Conservation (phyloP, 2,797 vertebrate species). For the Periparus ater region DNA sequence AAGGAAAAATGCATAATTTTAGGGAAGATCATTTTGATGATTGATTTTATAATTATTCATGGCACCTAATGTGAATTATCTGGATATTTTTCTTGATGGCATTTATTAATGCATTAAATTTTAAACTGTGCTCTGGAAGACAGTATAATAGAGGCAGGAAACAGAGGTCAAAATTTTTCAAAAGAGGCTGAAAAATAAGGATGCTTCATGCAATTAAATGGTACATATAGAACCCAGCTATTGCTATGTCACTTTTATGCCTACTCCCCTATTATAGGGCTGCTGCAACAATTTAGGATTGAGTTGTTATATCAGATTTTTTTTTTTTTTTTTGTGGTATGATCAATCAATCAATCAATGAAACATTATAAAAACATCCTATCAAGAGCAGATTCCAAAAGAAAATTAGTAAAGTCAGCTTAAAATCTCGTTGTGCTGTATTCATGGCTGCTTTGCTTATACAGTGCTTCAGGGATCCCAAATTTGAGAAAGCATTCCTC, state of each 20-base stretch:
- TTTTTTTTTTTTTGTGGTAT: background rate
- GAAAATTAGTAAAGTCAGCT: background rate
- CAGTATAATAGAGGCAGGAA: conserved; percentile 4
- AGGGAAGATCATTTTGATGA: conserved; percentile 51
- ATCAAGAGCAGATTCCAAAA: background rate
- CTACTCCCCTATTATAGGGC: background rate
- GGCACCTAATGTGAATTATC: conserved; percentile 50
- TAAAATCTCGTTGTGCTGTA: background rate
- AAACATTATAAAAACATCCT: background rate
- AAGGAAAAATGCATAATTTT: conserved; percentile 58
- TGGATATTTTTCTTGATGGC: conserved; percentile 58
- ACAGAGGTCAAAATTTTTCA: conserved; percentile 9
- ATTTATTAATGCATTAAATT: conserved; percentile 72
- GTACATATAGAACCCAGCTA: background rate
- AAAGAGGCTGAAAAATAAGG: background rate
- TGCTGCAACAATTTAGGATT: background rate
- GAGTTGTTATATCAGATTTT: background rate
- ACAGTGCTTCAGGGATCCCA: background rate
- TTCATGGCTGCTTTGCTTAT: background rate
- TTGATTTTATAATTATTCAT: conserved; percentile 70
- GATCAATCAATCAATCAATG: background rate
- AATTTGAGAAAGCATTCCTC: background rate
- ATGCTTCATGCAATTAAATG: background rate
- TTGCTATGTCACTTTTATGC: background rate
- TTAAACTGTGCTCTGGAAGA: conserved; percentile 48